Evolutionary conservation across 1,140 invertebrate genomes (phyloP).

Genomic region (Nasonia longicornis): DNA sequence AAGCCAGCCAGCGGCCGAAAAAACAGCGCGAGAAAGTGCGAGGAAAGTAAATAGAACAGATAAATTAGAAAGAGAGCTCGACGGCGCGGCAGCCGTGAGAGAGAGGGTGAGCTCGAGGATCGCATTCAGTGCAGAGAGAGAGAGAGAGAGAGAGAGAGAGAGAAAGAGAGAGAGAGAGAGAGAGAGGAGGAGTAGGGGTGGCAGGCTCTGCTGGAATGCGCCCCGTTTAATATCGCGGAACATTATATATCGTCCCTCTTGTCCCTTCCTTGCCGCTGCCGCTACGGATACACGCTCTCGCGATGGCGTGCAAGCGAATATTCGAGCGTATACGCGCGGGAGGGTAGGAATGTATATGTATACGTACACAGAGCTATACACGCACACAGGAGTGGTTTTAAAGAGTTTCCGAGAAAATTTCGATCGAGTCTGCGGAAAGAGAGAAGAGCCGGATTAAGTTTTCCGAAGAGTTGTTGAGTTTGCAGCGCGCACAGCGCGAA

Average conservation of each 20-base stretch:
- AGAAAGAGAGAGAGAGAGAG: slow-evolving; percentile 42
- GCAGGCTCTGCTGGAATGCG: slow-evolving; percentile 67
- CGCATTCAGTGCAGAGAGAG: slow-evolving; percentile 62
- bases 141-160: slow-evolving; percentile 47
- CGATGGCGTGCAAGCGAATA: slow-evolving; percentile 47
- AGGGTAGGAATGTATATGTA: neutral
- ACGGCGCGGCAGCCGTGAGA: slow-evolving; percentile 32
- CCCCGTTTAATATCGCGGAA: slow-evolving; percentile 70
- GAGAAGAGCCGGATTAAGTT: slow-evolving; percentile 13
- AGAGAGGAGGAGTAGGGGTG: slow-evolving; percentile 36
- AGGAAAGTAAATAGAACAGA: slow-evolving; percentile 41
- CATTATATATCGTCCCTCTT: slow-evolving; percentile 69
- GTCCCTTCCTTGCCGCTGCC: slow-evolving; percentile 55
- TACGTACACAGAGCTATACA: neutral
- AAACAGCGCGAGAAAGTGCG: slow-evolving; percentile 17
- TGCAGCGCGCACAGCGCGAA: neutral
- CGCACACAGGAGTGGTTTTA: neutral
- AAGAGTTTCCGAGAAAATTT: slow-evolving; percentile 7
- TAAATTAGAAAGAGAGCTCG: slow-evolving; percentile 38
- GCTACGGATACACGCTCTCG: slow-evolving; percentile 34
- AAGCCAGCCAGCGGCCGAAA: neutral
- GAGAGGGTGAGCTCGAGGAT: slow-evolving; percentile 51
- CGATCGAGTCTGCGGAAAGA: slow-evolving; percentile 5
- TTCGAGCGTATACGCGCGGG: slow-evolving; percentile 15
- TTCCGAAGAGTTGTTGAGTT: neutral